phyloP scores from a whole-genome alignment of 2,888 invertebrate species.

The Drosophila peninsularis region DNA sequence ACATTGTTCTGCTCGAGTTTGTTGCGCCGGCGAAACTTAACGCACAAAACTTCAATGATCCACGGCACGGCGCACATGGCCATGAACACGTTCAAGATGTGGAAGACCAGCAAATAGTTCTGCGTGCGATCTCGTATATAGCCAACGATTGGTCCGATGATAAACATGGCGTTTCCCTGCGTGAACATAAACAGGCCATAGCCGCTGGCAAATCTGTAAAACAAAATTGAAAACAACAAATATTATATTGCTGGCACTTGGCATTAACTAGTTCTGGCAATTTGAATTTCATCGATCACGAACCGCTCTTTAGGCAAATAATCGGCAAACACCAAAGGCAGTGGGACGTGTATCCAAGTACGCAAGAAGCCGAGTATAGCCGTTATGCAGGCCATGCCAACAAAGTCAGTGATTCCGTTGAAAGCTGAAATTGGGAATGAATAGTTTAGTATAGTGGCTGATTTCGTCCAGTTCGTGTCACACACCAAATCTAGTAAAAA shows the following conservation, averaged over 20 bases:
- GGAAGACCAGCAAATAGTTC: slow-evolving; percentile 88
- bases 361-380: slow-evolving; percentile 89
- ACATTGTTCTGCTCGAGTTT: slow-evolving; percentile 63
- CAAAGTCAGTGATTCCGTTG: slow-evolving; percentile 85
- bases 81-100: slow-evolving; percentile 88
- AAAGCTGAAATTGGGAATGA: slow-evolving; percentile 84
- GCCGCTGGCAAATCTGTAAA: slow-evolving; percentile 88
- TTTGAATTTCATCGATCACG: neutral
- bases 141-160: slow-evolving; percentile 90
- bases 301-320: slow-evolving; percentile 87
- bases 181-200: slow-evolving; percentile 90
- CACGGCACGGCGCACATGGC: slow-evolving; percentile 89
- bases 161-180: slow-evolving; percentile 88
- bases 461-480: slow-evolving; percentile 24
- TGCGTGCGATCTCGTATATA: slow-evolving; percentile 87
- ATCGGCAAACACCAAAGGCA: slow-evolving; percentile 90
- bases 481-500: slow-evolving; percentile 89
- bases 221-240: too few species aligned
- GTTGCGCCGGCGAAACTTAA: slow-evolving; percentile 76
- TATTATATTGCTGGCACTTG: too few species aligned
- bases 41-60: slow-evolving; percentile 86
- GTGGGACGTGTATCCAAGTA: slow-evolving; percentile 89
- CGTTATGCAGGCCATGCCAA: slow-evolving; percentile 87
- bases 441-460: neutral
- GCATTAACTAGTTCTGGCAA: neutral